phyloP scores from a whole-genome alignment of 2,888 invertebrate species.

The Athalia rosae region DNA sequence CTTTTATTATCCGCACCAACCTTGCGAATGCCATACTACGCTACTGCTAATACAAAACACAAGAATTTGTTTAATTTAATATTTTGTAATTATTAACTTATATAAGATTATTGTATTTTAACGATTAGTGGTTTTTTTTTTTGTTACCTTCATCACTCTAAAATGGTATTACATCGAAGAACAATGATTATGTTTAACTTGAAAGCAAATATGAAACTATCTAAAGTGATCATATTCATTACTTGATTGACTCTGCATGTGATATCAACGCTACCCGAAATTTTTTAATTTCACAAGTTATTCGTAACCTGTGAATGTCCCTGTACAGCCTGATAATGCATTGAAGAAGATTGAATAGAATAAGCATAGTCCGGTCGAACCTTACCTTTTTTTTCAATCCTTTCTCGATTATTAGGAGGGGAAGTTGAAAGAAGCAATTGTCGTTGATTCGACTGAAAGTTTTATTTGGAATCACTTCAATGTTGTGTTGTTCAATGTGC shows the following conservation, averaged over 20 bases:
- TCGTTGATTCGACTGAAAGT: too few relatives aligned
- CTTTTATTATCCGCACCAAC: constrained; percentile 30
- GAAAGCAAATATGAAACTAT: constrained; percentile 3
- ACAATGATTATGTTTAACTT: not conserved
- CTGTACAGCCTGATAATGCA: too few relatives aligned
- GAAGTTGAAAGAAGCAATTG: too few relatives aligned
- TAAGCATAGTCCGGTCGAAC: too few relatives aligned
- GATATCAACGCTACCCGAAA: constrained; percentile 15
- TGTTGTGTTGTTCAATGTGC: too few relatives aligned
- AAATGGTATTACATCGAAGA: not conserved
- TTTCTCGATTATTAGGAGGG: too few relatives aligned
- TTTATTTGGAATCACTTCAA: too few relatives aligned
- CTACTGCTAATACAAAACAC: constrained; percentile 35
- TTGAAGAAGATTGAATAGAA: too few relatives aligned
- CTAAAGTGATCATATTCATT: too few relatives aligned
- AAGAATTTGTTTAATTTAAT: constrained; percentile 45
- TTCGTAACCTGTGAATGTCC: too few relatives aligned
- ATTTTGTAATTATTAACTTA: constrained; percentile 70
- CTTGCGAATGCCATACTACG: constrained; percentile 43
- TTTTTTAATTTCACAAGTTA: not conserved
- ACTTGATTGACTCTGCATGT: not conserved
- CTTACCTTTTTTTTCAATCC: too few relatives aligned
- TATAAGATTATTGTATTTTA: constrained; percentile 48
- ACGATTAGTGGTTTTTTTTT: constrained; percentile 44
- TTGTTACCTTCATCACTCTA: constrained; percentile 33